Percentiles rank a stretch among this genome's conserved stretches.
phyloP scores from a whole-genome alignment of 2,797 vertebrate genomes.

The Sphenodon punctatus region DNA sequence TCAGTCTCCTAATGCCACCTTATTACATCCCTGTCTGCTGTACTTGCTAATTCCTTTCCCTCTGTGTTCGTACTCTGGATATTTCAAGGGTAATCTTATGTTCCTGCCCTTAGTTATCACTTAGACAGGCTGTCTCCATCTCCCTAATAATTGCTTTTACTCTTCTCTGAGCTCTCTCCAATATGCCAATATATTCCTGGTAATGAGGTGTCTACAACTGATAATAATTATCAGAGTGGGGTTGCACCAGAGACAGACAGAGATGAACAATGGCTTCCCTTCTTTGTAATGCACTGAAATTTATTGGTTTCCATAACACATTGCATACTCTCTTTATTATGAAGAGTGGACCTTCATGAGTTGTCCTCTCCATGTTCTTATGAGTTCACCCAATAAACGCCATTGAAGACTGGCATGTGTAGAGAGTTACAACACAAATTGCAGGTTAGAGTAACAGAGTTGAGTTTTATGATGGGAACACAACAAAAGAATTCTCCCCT shows the following conservation, averaged over 20 bases:
- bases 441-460: background rate
- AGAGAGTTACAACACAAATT: background rate
- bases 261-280: background rate
- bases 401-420: background rate
- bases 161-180: slow-evolving; percentile 22
- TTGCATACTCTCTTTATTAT: background rate
- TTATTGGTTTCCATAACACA: slow-evolving; percentile 1
- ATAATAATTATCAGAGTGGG: background rate
- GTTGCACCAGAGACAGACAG: background rate
- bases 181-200: slow-evolving; percentile 27
- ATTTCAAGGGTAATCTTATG: slow-evolving; percentile 14
- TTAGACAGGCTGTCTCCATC: slow-evolving; percentile 9
- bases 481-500: background rate
- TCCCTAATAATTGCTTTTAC: slow-evolving; percentile 29
- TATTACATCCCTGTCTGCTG: background rate
- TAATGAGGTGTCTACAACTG: slow-evolving; percentile 25
- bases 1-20: background rate
- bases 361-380: background rate
- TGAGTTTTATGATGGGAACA: slow-evolving; percentile 2
- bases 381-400: background rate
- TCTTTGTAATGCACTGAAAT: background rate
- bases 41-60: background rate
- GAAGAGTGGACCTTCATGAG: background rate
- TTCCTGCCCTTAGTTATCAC: background rate
- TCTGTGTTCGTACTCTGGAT: background rate